Conservation (phyloP, 2,888 invertebrate genomes). For the Coleophora flavipennella region DNA sequence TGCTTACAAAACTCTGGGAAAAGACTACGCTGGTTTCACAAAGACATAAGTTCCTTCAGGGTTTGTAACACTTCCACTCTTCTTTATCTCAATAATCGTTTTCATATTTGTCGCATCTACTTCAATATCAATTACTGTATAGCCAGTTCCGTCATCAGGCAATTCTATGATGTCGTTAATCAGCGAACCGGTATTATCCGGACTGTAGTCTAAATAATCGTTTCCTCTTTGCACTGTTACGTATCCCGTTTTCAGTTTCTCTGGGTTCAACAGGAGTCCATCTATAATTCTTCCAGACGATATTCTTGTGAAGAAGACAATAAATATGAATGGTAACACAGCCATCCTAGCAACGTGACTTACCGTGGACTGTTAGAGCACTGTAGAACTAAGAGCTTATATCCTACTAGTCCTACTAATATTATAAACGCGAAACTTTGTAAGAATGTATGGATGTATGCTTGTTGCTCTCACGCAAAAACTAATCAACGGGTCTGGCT, state of each 20-base stretch:
- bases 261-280: slow-evolving; percentile 42
- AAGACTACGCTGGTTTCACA: too few relatives aligned
- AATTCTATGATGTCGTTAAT: slow-evolving; percentile 11
- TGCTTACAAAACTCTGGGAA: too few relatives aligned
- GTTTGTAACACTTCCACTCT: neutral
- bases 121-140: neutral
- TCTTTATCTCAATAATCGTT: slow-evolving; percentile 16
- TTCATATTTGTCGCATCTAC: slow-evolving; percentile 1
- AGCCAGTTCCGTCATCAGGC: slow-evolving; percentile 1
- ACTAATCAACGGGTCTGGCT: too few relatives aligned
- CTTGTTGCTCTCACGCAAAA: too few relatives aligned
- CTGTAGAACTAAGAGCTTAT: slow-evolving; percentile 18
- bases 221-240: slow-evolving; percentile 29
- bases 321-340: slow-evolving; percentile 25
- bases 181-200: slow-evolving; percentile 7
- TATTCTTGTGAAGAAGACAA: slow-evolving; percentile 24
- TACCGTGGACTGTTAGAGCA: too few relatives aligned
- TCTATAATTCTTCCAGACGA: slow-evolving; percentile 23
- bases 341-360: slow-evolving; percentile 25
- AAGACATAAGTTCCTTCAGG: too few relatives aligned
- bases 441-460: too few relatives aligned
- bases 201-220: slow-evolving; percentile 47
- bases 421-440: too few relatives aligned
- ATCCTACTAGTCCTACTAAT: too few relatives aligned
- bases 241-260: slow-evolving; percentile 38